Base-by-base conservation (phyloP, 2,797 vertebrate species). In the Mustela erminea region DNA sequence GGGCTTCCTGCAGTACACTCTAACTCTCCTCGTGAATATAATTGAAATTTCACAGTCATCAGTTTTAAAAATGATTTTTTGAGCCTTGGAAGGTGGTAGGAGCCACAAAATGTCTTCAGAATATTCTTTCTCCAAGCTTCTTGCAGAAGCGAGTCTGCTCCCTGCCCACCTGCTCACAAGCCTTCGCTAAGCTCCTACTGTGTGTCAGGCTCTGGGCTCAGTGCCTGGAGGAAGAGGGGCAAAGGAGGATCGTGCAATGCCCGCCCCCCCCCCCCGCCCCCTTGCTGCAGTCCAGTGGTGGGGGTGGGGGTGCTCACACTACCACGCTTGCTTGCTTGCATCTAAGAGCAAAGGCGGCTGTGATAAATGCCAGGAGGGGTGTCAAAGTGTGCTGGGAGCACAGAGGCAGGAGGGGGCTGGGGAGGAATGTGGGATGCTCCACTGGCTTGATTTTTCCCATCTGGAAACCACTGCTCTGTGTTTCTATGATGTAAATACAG, bases 1-100 rank as follows among this genome's bases (percentile, higher is more conserved):
- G 60, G 4, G 15, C n/a, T 90, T 75, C 95, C 72, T 66, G 87
- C 0, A 1, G 80, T 87, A 92, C 54, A 49, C 64, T 95, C 93
- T 80, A 91, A 78, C 90, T 95, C 60, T 94, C 77, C 23, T 29
- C 60, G 49, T 91, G 83, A 95, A 92, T 58, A 81, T 91, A 96
- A 97, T 12, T 97, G 98, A 97, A 97, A 97, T 98, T 98, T 98
- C 98, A 96, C 90, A 95, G 96, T 93, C 97, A 97, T 96, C 96
- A 83, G 95, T 95, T 98, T 93, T 98, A 95, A 93, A 98, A 98
- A 95, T 95, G 52, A 98, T 98, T 98, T 96, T 97, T 97, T 95
- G 95, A 97, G 96, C 75, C 95, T 97, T 80, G 88, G 75, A 78
- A 94, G 95, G 93, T 70, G 70, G 83, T 86, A 64, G 68, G 92